Conservation (phyloP, 2,888 invertebrate species). For the Prostheceraeus crozeri region DNA sequence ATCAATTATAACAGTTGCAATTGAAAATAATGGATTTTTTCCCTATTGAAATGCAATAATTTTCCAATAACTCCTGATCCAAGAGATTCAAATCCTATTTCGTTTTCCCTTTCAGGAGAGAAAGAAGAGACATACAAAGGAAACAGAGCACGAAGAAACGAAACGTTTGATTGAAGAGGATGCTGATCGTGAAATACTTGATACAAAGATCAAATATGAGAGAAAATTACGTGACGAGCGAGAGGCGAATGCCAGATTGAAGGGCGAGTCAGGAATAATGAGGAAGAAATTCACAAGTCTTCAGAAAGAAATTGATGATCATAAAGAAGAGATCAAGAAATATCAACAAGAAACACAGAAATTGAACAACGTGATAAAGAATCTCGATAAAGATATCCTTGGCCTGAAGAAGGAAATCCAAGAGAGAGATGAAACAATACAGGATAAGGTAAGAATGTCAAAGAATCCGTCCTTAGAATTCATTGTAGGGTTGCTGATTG, state of each 20-base stretch:
- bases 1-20: no score
- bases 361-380: conserved; percentile 66
- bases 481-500: no score
- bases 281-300: conserved; percentile 63
- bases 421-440: conserved; percentile 74
- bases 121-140: no score
- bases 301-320: conserved; percentile 57
- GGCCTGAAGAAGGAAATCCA: conserved; percentile 75
- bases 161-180: conserved; percentile 74
- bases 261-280: conserved; percentile 76
- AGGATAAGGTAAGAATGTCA: conserved; percentile 65
- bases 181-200: conserved; percentile 72
- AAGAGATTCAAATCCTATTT: no score
- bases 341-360: conserved; percentile 68
- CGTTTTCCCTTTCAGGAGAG: no score
- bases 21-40: no score
- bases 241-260: conserved; percentile 68
- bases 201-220: conserved; percentile 68
- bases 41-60: no score
- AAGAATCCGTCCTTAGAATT: no score
- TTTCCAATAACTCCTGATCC: no score
- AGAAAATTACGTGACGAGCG: conserved; percentile 67
- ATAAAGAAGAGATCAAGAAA: conserved; percentile 57
- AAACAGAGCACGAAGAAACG: conserved; percentile 56
- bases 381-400: conserved; percentile 69